These are phyloP conservation scores for Drosophila melanica DNA, from an alignment of 1,140 invertebrate species.

Conservation along the genomic window DNA sequence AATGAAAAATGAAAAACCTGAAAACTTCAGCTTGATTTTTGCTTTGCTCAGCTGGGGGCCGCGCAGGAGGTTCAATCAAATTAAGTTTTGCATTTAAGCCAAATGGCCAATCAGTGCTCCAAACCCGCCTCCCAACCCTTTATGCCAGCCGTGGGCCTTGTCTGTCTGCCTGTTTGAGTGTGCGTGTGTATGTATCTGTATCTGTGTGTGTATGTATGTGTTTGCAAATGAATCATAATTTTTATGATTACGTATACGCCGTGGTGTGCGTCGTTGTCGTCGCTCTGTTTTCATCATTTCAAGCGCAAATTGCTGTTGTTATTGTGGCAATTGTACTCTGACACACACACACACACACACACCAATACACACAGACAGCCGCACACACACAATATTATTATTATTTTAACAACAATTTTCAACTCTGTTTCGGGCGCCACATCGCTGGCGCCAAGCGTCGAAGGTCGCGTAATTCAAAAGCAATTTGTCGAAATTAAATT, in stretches of 20 bases:
- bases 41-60: not conserved
- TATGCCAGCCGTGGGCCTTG: not conserved
- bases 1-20: conserved; percentile 23
- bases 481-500: conserved; percentile 81
- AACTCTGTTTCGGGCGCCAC: conserved; percentile 60
- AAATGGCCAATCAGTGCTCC: conserved; percentile 40
- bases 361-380: conserved; percentile 12
- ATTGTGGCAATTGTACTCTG: conserved; percentile 69
- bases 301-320: conserved; percentile 75
- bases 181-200: not conserved
- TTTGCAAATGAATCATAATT: conserved; percentile 69
- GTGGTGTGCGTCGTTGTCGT: conserved; percentile 15
- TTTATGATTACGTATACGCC: conserved; percentile 71
- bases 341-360: conserved; percentile 40
- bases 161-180: not conserved
- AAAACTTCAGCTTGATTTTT: conserved; percentile 14
- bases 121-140: not conserved
- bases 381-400: conserved; percentile 62
- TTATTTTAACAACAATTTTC: conserved; percentile 79
- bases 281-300: conserved; percentile 61
- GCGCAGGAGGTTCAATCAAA: conserved; percentile 57
- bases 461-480: conserved; percentile 81
- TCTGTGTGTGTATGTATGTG: conserved; percentile 1
- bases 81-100: conserved; percentile 69
- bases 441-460: conserved; percentile 66